A percentile compares a stretch with the other conserved stretches of the same genome.
phyloP scores from a whole-genome alignment of 2,113 vertebrate species.

The Physeter macrocephalus region DNA sequence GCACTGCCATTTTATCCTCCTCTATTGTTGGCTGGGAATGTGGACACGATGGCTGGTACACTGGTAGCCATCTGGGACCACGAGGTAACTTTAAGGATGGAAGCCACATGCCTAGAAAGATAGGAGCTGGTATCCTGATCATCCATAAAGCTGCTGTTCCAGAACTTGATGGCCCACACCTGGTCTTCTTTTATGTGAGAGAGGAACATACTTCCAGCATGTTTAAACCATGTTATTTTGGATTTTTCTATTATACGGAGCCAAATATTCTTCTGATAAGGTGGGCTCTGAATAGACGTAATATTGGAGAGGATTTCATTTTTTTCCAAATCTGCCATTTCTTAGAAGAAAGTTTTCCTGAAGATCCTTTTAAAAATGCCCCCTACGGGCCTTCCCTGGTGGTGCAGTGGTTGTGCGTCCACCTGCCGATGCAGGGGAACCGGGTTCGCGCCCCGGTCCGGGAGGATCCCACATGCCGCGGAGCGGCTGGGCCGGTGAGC shows the following conservation, averaged over 20 bases:
- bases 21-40: background rate
- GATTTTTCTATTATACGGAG: background rate
- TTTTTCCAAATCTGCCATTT: background rate
- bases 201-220: background rate
- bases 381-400: too few species aligned
- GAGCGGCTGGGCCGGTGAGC: too few species aligned
- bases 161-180: background rate
- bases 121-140: background rate
- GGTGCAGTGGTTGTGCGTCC: too few species aligned
- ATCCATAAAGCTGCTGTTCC: background rate
- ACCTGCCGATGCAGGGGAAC: too few species aligned
- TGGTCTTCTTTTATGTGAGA: background rate
- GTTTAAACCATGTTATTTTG: background rate
- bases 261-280: background rate
- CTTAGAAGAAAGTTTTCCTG: background rate
- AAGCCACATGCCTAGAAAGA: background rate
- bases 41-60: background rate
- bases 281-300: background rate
- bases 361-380: background rate
- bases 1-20: background rate
- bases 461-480: too few species aligned
- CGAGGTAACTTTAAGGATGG: background rate
- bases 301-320: background rate
- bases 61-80: background rate
- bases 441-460: too few species aligned